Evolutionary conservation across 2,888 invertebrate species (phyloP), one percentile per base, ranked within the genome.

Genomic region (Cosmia trapezina): DNA sequence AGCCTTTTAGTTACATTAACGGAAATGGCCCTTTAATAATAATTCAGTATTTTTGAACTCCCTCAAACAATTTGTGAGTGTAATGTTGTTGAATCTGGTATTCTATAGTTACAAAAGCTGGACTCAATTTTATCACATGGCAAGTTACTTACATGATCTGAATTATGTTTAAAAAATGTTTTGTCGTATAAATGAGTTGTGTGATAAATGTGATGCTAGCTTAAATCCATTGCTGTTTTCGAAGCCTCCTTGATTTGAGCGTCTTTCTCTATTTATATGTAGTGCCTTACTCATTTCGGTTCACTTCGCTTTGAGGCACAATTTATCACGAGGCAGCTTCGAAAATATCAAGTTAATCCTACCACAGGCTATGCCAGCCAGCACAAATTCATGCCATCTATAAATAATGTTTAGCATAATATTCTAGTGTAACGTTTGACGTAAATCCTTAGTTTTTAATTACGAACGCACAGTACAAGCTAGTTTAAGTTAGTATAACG

Each of bases 381-480:
- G 87, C 91, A 91, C 90, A 89, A 89, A 85, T 81, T 83, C 83
- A 91, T 89, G 92, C 92, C 93, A 92, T 92, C 51, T 83, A 62
- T 83, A 56, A 76, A 66, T 80, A 82, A 73, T 69, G 76, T 86
- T 86, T 88, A 89, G 87, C 73, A 83, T 89, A 89, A 87, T 85
- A 72, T 63, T 81, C 84, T 87, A 87, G 83, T 83, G 81, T 87
- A 86, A 81, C 77, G 76, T 85, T 86, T 87, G 87, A 83, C 78
- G 70, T 84, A 81, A 79, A 70, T 72, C 76, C 53, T 86, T 87
- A 85, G 83, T 87, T 62, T 84, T 70, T 86, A 86, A 78, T 76
- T 76, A 83, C 83, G 89, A 90, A 91, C 89, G 91, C 91, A 92
- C 91, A 93, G 95, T 95, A 95, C 95, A 95, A 95, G 90, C 89